Percentiles rank a stretch among this genome's conserved stretches.
Conservation (phyloP, 2,888 invertebrate genomes). For the Eupithecia pulchellata region DNA sequence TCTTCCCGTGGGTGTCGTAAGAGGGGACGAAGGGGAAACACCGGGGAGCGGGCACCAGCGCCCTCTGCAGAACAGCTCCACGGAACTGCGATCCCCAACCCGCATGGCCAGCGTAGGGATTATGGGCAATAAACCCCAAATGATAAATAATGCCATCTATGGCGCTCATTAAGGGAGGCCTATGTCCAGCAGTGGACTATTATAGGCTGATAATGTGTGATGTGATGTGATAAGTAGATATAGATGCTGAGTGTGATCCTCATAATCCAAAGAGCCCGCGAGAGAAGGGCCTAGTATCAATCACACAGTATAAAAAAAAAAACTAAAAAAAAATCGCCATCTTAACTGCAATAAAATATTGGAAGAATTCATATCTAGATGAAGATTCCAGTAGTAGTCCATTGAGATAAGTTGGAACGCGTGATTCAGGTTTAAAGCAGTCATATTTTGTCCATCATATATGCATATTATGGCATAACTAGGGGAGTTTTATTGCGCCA, state of each 20-base stretch:
- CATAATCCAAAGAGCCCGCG: background rate
- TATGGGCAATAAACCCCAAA: no score
- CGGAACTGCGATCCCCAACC: no score
- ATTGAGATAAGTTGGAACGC: conserved; percentile 42
- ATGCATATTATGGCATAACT: conserved; percentile 80
- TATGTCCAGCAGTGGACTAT: no score
- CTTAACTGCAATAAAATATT: background rate
- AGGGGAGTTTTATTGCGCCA: conserved; percentile 75
- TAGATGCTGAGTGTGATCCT: background rate
- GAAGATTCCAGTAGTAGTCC: conserved; percentile 16
- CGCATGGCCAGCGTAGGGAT: no score
- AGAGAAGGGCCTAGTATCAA: background rate
- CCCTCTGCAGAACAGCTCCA: no score
- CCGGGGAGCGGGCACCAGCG: no score
- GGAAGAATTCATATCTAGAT: conserved; percentile 4
- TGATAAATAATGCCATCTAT: no score
- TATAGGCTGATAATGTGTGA: no score
- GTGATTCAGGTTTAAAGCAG: conserved; percentile 65
- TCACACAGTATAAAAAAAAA: background rate
- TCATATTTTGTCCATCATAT: conserved; percentile 72
- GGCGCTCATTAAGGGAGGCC: no score
- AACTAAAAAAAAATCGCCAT: background rate
- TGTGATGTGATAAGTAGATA: no score
- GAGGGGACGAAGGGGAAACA: no score
- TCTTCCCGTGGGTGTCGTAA: no score